Percentiles rank a stretch among this genome's conserved stretches.
Evolutionary conservation across 2,113 vertebrate genomes (phyloP).

Genomic region (Pholis gunnellus): DNA sequence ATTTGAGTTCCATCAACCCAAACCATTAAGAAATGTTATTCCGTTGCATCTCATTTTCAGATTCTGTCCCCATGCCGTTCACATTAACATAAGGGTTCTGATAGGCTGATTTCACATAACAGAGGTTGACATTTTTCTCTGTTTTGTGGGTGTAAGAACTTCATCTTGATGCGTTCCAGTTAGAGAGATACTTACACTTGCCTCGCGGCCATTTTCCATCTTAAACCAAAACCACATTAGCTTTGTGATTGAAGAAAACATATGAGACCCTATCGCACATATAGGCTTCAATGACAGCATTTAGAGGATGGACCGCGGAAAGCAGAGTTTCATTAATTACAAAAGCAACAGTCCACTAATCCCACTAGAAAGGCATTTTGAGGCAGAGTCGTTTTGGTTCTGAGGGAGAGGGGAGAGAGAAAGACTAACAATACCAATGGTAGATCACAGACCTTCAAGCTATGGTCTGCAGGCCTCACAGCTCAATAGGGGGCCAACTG

Average conservation of each 20-base stretch:
- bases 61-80: neutral
- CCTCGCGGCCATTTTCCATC: slow-evolving; percentile 50
- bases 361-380: slow-evolving; percentile 91
- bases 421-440: slow-evolving; percentile 94
- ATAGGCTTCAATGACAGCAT: slow-evolving; percentile 72
- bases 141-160: slow-evolving; percentile 53
- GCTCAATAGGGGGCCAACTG: slow-evolving; percentile 90
- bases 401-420: slow-evolving; percentile 84
- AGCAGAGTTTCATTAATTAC: slow-evolving; percentile 97
- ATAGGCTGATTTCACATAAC: neutral
- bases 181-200: slow-evolving; percentile 54
- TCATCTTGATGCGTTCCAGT: slow-evolving; percentile 62
- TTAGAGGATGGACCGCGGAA: slow-evolving; percentile 75
- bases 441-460: slow-evolving; percentile 95
- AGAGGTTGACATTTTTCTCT: slow-evolving; percentile 1
- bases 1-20: slow-evolving; percentile 28
- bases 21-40: slow-evolving; percentile 8
- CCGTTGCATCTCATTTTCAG: neutral
- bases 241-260: slow-evolving; percentile 63
- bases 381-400: slow-evolving; percentile 85
- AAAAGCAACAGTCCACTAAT: slow-evolving; percentile 93
- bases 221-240: slow-evolving; percentile 50
- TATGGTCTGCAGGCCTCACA: slow-evolving; percentile 88
- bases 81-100: neutral
- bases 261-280: slow-evolving; percentile 55